These are phyloP conservation scores for Menura novaehollandiae DNA, from an alignment of 2,113 vertebrate genomes.

Conservation along the genomic window DNA sequence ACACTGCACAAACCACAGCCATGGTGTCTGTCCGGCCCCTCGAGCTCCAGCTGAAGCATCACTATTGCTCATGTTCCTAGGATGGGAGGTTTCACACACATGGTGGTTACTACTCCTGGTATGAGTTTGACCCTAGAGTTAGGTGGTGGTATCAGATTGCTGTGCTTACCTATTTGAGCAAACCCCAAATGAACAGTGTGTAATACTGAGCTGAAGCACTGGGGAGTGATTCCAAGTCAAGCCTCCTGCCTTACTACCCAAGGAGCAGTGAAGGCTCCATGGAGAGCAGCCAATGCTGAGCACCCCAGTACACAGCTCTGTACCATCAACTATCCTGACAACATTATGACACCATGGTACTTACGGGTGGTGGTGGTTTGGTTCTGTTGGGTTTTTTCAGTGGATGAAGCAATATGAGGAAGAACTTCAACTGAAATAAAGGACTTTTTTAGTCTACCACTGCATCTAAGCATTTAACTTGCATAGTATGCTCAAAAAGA, in stretches of 20 bases:
- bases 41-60: background rate
- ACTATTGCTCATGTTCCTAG: background rate
- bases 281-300: background rate
- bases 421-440: background rate
- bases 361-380: background rate
- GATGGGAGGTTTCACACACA: background rate
- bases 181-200: background rate
- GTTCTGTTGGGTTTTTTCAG: background rate
- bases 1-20: background rate
- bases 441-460: background rate
- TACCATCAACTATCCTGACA: background rate
- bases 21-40: background rate
- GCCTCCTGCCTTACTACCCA: background rate
- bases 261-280: background rate
- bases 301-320: background rate
- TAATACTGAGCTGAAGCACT: background rate
- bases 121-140: background rate
- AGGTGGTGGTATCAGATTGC: background rate
- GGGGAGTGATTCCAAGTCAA: background rate
- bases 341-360: background rate
- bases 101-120: background rate
- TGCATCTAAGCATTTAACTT: slow-evolving; percentile 15
- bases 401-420: background rate
- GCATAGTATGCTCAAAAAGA: slow-evolving; percentile 40
- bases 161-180: background rate